These are phyloP conservation scores for Chascanopsetta lugubris DNA, from an alignment of 2,113 vertebrate species.

Conservation along the genomic window DNA sequence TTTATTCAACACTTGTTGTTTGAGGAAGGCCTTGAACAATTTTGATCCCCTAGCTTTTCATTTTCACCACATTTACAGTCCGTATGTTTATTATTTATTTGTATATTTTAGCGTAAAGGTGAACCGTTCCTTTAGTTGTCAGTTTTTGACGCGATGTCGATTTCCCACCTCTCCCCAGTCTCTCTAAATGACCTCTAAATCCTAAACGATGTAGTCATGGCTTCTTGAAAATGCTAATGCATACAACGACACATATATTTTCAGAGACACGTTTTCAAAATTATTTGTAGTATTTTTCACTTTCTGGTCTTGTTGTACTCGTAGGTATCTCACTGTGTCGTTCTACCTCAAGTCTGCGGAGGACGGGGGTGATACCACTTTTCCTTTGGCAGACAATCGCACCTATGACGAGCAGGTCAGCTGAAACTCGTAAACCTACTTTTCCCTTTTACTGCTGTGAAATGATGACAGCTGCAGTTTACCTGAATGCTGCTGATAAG, in stretches of 20 bases:
- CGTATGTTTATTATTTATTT: not conserved
- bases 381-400: constrained; percentile 95
- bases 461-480: constrained; percentile 27
- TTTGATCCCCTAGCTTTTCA: too few species aligned
- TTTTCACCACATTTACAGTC: not conserved
- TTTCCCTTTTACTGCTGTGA: constrained; percentile 3
- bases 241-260: not conserved
- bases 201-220: not conserved
- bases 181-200: not conserved
- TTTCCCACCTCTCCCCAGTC: not conserved
- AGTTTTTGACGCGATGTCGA: not conserved
- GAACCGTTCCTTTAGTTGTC: not conserved
- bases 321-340: constrained; percentile 91
- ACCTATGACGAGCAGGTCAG: constrained; percentile 92
- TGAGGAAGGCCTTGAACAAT: too few species aligned
- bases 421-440: not conserved
- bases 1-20: not conserved
- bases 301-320: constrained; percentile 32
- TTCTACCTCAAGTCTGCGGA: constrained; percentile 93
- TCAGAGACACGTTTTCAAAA: not conserved
- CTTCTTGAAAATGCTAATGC: not conserved
- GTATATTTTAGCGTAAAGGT: not conserved
- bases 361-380: constrained; percentile 90
- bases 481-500: constrained; percentile 20
- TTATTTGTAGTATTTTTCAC: not conserved